Conservation (phyloP, 1,140 invertebrate genomes). For the Ruditapes philippinarum region DNA sequence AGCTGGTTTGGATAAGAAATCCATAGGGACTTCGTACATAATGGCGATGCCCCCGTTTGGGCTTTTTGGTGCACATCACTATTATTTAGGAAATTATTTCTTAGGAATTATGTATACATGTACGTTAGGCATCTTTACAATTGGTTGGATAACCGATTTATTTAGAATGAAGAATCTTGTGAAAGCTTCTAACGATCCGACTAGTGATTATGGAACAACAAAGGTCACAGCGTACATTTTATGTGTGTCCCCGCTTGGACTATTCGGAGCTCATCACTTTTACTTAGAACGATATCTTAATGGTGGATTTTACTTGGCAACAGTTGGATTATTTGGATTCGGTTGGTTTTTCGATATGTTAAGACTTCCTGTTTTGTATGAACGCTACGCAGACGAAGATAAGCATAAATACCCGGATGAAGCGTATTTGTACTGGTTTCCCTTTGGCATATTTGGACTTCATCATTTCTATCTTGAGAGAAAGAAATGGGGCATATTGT, state of each 20-base stretch:
- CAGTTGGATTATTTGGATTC: constrained; percentile 63
- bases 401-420: constrained; percentile 68
- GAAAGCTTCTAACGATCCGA: constrained; percentile 48
- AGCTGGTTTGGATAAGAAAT: constrained; percentile 59
- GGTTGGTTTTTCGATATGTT: constrained; percentile 69
- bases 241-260: constrained; percentile 57
- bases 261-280: constrained; percentile 69
- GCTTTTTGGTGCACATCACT: constrained; percentile 66
- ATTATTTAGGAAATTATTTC: constrained; percentile 61
- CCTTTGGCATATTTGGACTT: constrained; percentile 67
- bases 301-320: constrained; percentile 55
- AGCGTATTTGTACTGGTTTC: constrained; percentile 66
- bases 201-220: constrained; percentile 47
- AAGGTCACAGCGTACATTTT: constrained; percentile 60
- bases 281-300: constrained; percentile 60
- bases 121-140: constrained; percentile 65
- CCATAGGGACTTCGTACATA: constrained; percentile 44
- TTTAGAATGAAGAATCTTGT: constrained; percentile 62
- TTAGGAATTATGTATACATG: constrained; percentile 56
- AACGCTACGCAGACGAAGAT: constrained; percentile 48
- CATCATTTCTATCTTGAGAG: constrained; percentile 68
- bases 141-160: constrained; percentile 65
- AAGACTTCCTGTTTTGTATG: constrained; percentile 58
- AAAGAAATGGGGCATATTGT: constrained; percentile 61
- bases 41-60: constrained; percentile 63